A percentile compares a stretch with the other conserved stretches of the same genome.
These are phyloP conservation scores for Zeugodacus cucurbitae DNA, from an alignment of 1,140 invertebrate genomes.

Conservation along the genomic window DNA sequence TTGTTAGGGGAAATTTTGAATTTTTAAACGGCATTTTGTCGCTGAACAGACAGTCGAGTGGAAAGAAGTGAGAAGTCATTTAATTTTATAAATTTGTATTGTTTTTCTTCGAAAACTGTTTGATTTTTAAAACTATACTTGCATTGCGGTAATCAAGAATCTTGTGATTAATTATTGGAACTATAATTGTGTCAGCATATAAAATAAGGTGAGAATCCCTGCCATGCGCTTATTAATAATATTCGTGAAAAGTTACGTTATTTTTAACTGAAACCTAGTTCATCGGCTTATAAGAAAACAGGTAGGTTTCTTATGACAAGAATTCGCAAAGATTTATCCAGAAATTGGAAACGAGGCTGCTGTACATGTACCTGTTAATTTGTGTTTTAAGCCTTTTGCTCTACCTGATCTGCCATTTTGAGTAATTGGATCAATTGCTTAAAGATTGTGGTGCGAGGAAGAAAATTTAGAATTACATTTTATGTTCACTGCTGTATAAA, in stretches of 20 bases:
- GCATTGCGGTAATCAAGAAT: not conserved
- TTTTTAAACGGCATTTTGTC: conserved; percentile 37
- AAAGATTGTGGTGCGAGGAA: not conserved
- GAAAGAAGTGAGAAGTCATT: not conserved
- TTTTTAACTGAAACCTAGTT: no score
- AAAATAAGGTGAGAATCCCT: not conserved
- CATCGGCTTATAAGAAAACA: not conserved
- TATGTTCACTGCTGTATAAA: no score
- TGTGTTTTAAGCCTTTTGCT: not conserved
- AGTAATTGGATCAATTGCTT: not conserved
- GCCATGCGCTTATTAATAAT: not conserved
- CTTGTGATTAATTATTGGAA: not conserved
- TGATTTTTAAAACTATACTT: not conserved
- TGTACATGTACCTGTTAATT: no score
- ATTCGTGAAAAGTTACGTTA: no score
- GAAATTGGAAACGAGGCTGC: not conserved
- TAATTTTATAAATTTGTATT: not conserved
- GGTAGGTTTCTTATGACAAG: not conserved
- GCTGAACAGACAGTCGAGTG: not conserved
- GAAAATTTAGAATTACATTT: no score
- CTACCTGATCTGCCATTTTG: not conserved
- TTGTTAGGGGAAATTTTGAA: not conserved
- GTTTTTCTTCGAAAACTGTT: not conserved
- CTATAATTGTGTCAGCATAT: not conserved
- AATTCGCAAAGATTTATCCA: not conserved